phyloP scores from a whole-genome alignment of 2,113 vertebrate genomes.

The Bos taurus region DNA sequence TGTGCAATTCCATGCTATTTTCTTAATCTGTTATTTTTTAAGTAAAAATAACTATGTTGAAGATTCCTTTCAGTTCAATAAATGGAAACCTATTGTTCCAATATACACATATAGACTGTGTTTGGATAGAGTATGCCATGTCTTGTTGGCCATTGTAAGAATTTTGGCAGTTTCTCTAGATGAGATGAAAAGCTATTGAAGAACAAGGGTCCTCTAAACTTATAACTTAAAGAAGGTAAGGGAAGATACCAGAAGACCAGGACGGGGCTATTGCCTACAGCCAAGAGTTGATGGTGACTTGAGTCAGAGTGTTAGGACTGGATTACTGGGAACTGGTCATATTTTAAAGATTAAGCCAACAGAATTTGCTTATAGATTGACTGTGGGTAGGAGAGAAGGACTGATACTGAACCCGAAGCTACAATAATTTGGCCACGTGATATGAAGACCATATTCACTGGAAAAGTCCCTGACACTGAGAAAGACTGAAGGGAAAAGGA shows the following conservation, averaged over 20 bases:
- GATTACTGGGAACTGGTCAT: neutral
- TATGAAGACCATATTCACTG: neutral
- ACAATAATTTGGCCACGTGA: neutral
- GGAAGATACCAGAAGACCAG: neutral
- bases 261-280: fast-evolving
- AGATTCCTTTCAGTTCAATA: neutral
- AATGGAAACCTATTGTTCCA: neutral
- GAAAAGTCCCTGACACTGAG: neutral
- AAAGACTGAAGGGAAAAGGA: neutral
- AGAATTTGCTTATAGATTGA: neutral
- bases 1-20: neutral
- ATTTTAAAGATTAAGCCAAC: neutral
- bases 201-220: neutral
- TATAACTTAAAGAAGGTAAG: neutral
- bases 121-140: neutral
- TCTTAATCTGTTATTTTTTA: neutral
- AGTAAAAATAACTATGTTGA: neutral
- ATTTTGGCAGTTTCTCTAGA: neutral
- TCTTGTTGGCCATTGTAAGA: neutral
- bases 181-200: neutral
- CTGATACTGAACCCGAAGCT: neutral
- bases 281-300: neutral
- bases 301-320: neutral
- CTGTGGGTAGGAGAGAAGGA: neutral
- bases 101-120: fast-evolving